phyloP scores from a whole-genome alignment of 92 coral and sea anemone species.

The Scolanthus callimorphus region DNA sequence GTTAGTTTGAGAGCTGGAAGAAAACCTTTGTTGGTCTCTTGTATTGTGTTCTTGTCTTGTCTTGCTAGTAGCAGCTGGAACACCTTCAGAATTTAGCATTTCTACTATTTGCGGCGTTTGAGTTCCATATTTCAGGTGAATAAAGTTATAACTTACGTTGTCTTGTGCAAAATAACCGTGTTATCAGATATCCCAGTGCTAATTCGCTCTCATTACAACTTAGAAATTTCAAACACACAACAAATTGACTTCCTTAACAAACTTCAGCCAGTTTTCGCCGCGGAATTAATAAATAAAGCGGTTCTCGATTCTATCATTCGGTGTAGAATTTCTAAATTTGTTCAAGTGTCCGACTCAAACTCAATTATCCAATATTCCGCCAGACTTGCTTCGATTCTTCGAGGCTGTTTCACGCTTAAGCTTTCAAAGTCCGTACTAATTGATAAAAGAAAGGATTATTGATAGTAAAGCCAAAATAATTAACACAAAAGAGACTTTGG shows the following conservation, averaged over 20 bases:
- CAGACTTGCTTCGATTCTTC: too few relatives aligned
- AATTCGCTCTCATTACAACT: not conserved
- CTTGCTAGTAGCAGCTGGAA: not conserved
- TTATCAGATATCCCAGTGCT: too few relatives aligned
- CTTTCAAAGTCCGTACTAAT: too few relatives aligned
- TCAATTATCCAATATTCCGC: too few relatives aligned
- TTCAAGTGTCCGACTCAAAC: constrained; percentile 1
- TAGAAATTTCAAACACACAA: not conserved
- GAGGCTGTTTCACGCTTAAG: too few relatives aligned
- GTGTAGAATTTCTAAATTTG: not conserved
- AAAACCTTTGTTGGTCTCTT: not conserved
- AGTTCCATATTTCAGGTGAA: too few relatives aligned
- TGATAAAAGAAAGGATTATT: not conserved
- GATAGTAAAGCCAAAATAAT: not conserved
- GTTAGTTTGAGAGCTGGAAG: constrained; percentile 1
- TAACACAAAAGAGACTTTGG: not conserved
- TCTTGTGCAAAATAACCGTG: too few relatives aligned
- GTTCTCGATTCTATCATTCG: too few relatives aligned
- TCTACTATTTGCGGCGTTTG: too few relatives aligned
- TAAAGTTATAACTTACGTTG: too few relatives aligned
- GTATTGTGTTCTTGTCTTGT: not conserved
- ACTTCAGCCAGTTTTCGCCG: not conserved
- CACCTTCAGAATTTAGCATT: not conserved
- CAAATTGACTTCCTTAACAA: not conserved
- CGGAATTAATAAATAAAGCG: not conserved